Conservation (phyloP, 2,888 invertebrate genomes). For the Hypsopygia costalis region DNA sequence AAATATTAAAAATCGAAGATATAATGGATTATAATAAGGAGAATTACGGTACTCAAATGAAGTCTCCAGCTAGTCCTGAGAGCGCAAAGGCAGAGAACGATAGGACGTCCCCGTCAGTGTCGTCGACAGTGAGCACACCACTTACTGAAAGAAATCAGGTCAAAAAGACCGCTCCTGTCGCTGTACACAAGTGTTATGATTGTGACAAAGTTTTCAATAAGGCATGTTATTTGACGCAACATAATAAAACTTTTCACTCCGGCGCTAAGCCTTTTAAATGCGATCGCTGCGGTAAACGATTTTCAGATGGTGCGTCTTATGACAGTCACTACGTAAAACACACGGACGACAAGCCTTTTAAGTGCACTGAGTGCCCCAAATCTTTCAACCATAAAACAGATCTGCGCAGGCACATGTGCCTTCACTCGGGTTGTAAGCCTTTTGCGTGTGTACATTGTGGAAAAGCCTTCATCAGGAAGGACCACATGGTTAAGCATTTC, state of each 20-base stretch:
- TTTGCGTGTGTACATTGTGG: slow-evolving; percentile 90
- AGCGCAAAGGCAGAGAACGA: slow-evolving; percentile 64
- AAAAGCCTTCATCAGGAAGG: slow-evolving; percentile 94
- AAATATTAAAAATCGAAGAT: slow-evolving; percentile 70
- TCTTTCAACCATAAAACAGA: slow-evolving; percentile 96
- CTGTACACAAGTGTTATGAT: slow-evolving; percentile 86
- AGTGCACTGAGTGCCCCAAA: slow-evolving; percentile 91
- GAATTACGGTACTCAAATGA: slow-evolving; percentile 70
- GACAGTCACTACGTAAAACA: slow-evolving; percentile 89
- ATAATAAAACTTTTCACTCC: slow-evolving; percentile 93
- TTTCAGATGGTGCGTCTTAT: slow-evolving; percentile 85
- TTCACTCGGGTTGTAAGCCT: slow-evolving; percentile 92
- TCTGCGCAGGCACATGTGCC: slow-evolving; percentile 90
- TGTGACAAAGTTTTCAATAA: slow-evolving; percentile 93
- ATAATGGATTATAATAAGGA: slow-evolving; percentile 78
- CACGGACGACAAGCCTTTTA: slow-evolving; percentile 90
- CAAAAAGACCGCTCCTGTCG: slow-evolving; percentile 46
- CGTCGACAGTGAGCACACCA: slow-evolving; percentile 68
- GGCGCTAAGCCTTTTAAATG: slow-evolving; percentile 94
- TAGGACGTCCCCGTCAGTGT: slow-evolving; percentile 58
- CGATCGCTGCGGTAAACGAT: slow-evolving; percentile 91
- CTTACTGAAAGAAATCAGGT: slow-evolving; percentile 65
- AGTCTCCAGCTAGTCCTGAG: slow-evolving; percentile 73
- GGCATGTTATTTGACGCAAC: slow-evolving; percentile 93
- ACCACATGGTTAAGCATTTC: slow-evolving; percentile 94